Conservation (phyloP, 2,797 vertebrate genomes). For the Gymnocypris eckloni region DNA sequence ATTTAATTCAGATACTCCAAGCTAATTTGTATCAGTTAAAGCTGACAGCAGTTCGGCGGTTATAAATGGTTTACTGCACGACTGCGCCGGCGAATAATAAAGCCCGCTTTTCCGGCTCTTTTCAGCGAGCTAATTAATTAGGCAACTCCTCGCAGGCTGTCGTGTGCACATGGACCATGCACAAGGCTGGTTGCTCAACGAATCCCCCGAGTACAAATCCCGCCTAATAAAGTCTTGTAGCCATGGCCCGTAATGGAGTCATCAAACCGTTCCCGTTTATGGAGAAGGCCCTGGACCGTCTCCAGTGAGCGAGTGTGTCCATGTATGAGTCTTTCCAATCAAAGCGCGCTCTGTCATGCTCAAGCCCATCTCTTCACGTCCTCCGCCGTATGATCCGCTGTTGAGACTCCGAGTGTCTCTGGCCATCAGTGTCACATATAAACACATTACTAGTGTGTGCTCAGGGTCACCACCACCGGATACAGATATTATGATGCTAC, state of each 20-base stretch:
- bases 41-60: constrained; percentile 40
- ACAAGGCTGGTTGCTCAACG: constrained; percentile 39
- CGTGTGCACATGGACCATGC: constrained; percentile 33
- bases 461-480: constrained; percentile 51
- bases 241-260: constrained; percentile 66
- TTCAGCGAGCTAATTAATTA: constrained; percentile 60
- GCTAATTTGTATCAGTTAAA: constrained; percentile 41
- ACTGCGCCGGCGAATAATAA: constrained; percentile 48
- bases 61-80: constrained; percentile 47
- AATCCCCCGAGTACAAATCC: constrained; percentile 35
- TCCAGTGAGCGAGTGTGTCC: constrained; percentile 27
- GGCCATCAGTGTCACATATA: constrained; percentile 40
- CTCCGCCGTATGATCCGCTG: neutral
- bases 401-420: constrained; percentile 18
- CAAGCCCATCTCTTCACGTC: neutral
- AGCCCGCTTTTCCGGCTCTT: constrained; percentile 41
- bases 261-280: constrained; percentile 59
- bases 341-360: neutral
- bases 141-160: constrained; percentile 45
- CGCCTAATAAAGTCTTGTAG: constrained; percentile 69
- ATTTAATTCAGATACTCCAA: constrained; percentile 13
- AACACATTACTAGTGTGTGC: constrained; percentile 17
- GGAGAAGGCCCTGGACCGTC: constrained; percentile 2
- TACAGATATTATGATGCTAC: constrained; percentile 22
- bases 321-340: constrained; percentile 6